These are phyloP conservation scores for Sinonovacula constricta DNA, from an alignment of 1,140 invertebrate species.

Conservation along the genomic window DNA sequence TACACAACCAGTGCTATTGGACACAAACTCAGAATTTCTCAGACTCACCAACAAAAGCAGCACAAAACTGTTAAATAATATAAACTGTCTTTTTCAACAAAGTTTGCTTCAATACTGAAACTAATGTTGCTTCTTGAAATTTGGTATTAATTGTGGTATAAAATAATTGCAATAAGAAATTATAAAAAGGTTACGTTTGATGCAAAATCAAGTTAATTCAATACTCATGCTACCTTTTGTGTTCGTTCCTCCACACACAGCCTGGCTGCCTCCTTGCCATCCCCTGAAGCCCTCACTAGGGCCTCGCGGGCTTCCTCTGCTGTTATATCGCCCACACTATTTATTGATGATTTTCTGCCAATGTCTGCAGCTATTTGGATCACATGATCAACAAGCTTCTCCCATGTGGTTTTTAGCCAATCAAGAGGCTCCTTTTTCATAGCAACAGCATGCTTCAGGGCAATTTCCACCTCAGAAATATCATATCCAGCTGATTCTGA, in stretches of 20 bases:
- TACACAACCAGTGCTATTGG: too few relatives aligned
- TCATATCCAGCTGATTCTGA: slow-evolving; percentile 25
- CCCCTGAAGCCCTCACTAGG: neutral
- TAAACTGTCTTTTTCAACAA: too few relatives aligned
- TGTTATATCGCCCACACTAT: slow-evolving; percentile 40
- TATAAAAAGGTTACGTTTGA: too few relatives aligned
- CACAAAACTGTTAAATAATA: too few relatives aligned
- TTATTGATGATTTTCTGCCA: slow-evolving; percentile 12
- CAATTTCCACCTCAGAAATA: slow-evolving; percentile 16
- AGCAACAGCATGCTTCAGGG: neutral
- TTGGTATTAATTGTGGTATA: too few relatives aligned
- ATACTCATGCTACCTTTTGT: too few relatives aligned
- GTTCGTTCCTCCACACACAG: slow-evolving; percentile 37
- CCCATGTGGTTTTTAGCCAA: slow-evolving; percentile 34
- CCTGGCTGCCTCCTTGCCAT: slow-evolving; percentile 11
- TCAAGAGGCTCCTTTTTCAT: slow-evolving; percentile 9
- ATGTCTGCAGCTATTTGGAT: slow-evolving; percentile 5
- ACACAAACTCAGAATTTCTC: too few relatives aligned
- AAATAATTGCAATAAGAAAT: too few relatives aligned
- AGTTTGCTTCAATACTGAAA: too few relatives aligned
- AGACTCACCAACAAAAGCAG: too few relatives aligned
- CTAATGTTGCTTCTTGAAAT: too few relatives aligned
- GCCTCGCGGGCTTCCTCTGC: slow-evolving; percentile 25
- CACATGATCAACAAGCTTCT: slow-evolving; percentile 8
- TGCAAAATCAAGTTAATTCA: too few relatives aligned